Percentiles rank a stretch among this genome's conserved stretches.
These are phyloP conservation scores for Salvelinus alpinus DNA, from an alignment of 2,113 vertebrate genomes.

Conservation along the genomic window DNA sequence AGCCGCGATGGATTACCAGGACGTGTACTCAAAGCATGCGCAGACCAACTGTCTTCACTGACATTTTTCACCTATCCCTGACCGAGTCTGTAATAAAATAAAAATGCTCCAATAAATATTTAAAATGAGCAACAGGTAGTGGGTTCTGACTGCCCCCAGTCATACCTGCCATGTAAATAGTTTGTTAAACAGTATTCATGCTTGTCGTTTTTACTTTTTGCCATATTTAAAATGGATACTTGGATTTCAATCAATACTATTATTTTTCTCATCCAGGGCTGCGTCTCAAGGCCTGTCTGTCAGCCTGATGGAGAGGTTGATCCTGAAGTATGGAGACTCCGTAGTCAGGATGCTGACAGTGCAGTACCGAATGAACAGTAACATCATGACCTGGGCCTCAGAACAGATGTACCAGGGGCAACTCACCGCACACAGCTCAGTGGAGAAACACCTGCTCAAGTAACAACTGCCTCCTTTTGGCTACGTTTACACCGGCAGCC, in stretches of 20 bases:
- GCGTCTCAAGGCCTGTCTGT: constrained; percentile 81
- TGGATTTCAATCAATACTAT: neutral
- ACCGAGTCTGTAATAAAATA: too few relatives aligned
- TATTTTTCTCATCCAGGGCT: constrained; percentile 72
- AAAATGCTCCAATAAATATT: too few relatives aligned
- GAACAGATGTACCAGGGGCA: constrained; percentile 83
- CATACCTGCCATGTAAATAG: too few relatives aligned
- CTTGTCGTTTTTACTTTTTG: neutral
- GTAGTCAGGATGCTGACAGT: constrained; percentile 83
- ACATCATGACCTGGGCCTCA: constrained; percentile 92
- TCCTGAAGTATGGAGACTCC: constrained; percentile 56
- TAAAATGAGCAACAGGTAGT: too few relatives aligned
- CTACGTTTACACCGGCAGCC: too few relatives aligned
- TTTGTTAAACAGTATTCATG: too few relatives aligned
- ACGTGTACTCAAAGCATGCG: too few relatives aligned
- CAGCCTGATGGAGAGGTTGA: constrained; percentile 93
- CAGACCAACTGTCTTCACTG: too few relatives aligned
- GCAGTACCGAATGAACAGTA: constrained; percentile 94
- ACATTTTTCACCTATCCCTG: too few relatives aligned
- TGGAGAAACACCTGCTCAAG: constrained; percentile 85
- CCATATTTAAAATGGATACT: neutral
- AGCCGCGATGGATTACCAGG: too few relatives aligned
- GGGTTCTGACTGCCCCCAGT: too few relatives aligned
- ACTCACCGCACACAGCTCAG: constrained; percentile 84
- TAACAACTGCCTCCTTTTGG: constrained; percentile 57